phyloP scores from a whole-genome alignment of 2,797 vertebrate genomes.

The Sparus aurata region DNA sequence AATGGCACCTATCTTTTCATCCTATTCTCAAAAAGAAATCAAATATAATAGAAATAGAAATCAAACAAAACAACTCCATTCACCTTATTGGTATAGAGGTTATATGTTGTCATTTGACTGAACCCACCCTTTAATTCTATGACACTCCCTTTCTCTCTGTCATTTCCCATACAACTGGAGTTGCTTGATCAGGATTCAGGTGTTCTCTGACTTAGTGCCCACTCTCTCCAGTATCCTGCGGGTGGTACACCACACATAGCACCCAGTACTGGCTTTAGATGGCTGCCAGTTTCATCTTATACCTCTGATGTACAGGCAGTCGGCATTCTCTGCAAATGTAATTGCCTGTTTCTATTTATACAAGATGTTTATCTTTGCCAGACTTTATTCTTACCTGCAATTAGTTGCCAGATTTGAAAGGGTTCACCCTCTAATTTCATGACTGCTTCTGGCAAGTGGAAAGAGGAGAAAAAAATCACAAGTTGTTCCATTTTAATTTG shows the following conservation, averaged over 20 bases:
- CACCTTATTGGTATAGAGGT: background rate
- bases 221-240: constrained; percentile 72
- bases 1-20: background rate
- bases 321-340: constrained; percentile 52
- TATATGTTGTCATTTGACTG: background rate
- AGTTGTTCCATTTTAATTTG: constrained; percentile 77
- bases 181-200: constrained; percentile 53
- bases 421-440: constrained; percentile 59
- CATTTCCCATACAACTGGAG: constrained; percentile 21
- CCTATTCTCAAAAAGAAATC: background rate
- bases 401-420: constrained; percentile 70
- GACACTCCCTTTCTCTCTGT: constrained; percentile 58
- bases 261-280: constrained; percentile 39
- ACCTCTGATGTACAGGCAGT: constrained; percentile 42
- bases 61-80: background rate
- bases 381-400: constrained; percentile 56
- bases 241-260: constrained; percentile 63
- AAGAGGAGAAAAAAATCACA: constrained; percentile 40
- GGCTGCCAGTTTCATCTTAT: constrained; percentile 64
- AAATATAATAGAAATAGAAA: too few species aligned
- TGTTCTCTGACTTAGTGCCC: constrained; percentile 58
- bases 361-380: constrained; percentile 65
- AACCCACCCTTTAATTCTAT: constrained; percentile 3
- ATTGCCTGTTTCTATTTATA: constrained; percentile 71
- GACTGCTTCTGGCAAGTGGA: constrained; percentile 54